A percentile compares a stretch with the other conserved stretches of the same genome.
Conservation (phyloP, 2,113 vertebrate species). For the Rhynchomys soricoides region DNA sequence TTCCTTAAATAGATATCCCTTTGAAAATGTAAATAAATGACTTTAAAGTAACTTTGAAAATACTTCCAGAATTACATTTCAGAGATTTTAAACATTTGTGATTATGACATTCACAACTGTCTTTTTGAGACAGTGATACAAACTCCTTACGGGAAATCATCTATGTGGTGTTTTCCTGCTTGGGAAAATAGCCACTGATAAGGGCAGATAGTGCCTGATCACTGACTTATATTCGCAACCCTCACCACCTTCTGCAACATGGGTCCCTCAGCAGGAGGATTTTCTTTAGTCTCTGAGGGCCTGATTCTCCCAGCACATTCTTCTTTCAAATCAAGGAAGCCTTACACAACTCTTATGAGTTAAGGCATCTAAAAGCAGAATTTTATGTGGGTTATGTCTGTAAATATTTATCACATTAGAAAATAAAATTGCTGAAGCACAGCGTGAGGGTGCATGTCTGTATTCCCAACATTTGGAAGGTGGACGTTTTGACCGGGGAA, state of each 20-base stretch:
- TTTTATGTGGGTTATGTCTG: not conserved
- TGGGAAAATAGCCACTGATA: not conserved
- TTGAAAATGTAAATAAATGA: not conserved
- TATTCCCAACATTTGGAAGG: not conserved
- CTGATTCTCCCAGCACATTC: not conserved
- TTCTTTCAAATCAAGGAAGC: not conserved
- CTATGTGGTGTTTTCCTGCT: not conserved
- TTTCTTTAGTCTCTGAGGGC: slow-evolving; percentile 20
- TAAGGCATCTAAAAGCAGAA: not conserved
- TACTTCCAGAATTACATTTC: not conserved
- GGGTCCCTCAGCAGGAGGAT: not conserved
- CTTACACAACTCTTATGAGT: not conserved
- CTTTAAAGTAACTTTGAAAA: not conserved
- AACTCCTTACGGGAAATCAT: not conserved
- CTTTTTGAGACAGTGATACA: not conserved
- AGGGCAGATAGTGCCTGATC: not conserved
- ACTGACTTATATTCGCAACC: not conserved
- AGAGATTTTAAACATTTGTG: not conserved
- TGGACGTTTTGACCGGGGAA: too few species aligned
- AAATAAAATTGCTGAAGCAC: not conserved
- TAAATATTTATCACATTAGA: not conserved
- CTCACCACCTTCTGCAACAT: not conserved
- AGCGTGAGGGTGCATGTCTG: not conserved
- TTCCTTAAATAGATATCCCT: not conserved
- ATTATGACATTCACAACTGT: not conserved